phyloP scores from a whole-genome alignment of 2,797 vertebrate species.

The Sebastes miniatus region DNA sequence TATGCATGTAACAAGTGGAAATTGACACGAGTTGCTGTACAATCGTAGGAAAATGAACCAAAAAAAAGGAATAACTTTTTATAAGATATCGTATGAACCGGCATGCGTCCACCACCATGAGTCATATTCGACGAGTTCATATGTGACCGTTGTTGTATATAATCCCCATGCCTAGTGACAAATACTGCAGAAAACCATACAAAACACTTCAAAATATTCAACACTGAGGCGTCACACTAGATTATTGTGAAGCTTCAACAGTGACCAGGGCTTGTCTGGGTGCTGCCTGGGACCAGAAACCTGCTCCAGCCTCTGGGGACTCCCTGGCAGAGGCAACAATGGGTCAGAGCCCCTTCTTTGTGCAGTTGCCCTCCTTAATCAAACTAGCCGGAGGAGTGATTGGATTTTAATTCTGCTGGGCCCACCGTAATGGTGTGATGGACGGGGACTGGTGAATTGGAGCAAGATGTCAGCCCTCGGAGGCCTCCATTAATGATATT shows the following conservation, averaged over 20 bases:
- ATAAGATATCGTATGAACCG: no score
- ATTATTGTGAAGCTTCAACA: neutral
- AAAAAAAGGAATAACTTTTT: no score
- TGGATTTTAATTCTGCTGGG: slow-evolving; percentile 84
- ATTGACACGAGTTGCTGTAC: no score
- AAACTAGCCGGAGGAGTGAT: slow-evolving; percentile 85
- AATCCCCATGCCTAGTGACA: neutral
- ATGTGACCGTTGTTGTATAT: neutral
- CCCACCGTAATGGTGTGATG: slow-evolving; percentile 82
- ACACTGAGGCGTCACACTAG: neutral
- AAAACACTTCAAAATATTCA: slow-evolving; percentile 1
- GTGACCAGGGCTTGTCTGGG: slow-evolving; percentile 59
- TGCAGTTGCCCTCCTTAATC: slow-evolving; percentile 82
- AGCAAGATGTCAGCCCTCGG: slow-evolving; percentile 81
- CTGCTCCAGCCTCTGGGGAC: slow-evolving; percentile 72
- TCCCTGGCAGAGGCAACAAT: slow-evolving; percentile 79
- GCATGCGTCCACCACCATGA: neutral
- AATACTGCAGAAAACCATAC: neutral
- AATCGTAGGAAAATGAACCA: no score
- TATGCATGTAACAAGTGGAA: no score
- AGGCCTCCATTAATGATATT: slow-evolving; percentile 85
- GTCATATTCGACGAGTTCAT: neutral
- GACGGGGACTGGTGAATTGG: slow-evolving; percentile 82
- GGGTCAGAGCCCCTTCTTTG: slow-evolving; percentile 79
- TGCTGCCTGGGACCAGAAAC: slow-evolving; percentile 63